Evolutionary conservation across 2,797 vertebrate genomes (phyloP).

Genomic region (Scomberomorus guttatus): DNA sequence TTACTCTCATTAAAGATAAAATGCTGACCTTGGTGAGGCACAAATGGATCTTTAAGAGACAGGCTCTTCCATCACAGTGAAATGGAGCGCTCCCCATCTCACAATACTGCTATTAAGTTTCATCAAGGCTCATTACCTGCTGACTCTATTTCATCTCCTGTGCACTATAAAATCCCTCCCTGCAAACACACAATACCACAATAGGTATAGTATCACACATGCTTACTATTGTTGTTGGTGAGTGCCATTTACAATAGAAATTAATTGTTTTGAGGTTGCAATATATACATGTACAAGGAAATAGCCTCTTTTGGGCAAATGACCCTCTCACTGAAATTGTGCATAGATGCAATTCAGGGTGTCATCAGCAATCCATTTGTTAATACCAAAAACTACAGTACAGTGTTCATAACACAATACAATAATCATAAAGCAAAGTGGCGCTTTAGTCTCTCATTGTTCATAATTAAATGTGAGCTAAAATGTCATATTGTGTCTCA

Average conservation of each 20-base stretch:
- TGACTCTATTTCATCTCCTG: conserved; percentile 71
- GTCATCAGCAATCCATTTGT: conserved; percentile 14
- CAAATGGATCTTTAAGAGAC: conserved; percentile 81
- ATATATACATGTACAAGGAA: conserved; percentile 7
- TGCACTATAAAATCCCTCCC: conserved; percentile 58
- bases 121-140: conserved; percentile 81
- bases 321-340: conserved; percentile 14
- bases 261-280: conserved; percentile 34
- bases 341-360: conserved; percentile 2
- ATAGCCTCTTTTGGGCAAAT: not conserved
- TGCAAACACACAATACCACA: conserved; percentile 55
- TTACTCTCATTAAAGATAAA: conserved; percentile 73
- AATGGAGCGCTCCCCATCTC: conserved; percentile 77
- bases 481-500: conserved; percentile 10
- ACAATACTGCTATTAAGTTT: conserved; percentile 82
- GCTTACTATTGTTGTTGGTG: conserved; percentile 15
- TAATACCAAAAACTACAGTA: not conserved
- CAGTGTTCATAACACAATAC: conserved; percentile 27
- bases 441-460: conserved; percentile 29
- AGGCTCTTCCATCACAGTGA: conserved; percentile 77
- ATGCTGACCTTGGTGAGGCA: conserved; percentile 78
- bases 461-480: conserved; percentile 25
- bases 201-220: conserved; percentile 49
- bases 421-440: conserved; percentile 21
- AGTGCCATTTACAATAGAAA: conserved; percentile 39